phyloP scores from a whole-genome alignment of 37 sponge, comb jelly and placozoan species.

The Haliclona indistincta region DNA sequence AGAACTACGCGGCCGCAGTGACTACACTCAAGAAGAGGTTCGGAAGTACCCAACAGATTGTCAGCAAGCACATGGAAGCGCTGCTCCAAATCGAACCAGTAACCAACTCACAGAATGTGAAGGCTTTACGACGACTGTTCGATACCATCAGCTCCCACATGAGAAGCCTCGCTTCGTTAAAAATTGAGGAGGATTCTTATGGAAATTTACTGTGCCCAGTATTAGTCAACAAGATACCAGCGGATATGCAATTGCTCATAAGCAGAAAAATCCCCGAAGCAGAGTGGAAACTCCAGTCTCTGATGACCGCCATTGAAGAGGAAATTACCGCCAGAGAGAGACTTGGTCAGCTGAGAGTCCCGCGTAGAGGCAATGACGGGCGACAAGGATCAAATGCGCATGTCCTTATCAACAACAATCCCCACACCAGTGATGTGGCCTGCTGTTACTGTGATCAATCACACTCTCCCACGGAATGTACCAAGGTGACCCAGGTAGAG shows the following conservation, averaged over 20 bases:
- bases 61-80: slow-evolving; percentile 42
- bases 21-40: slow-evolving; percentile 31
- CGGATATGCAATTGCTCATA: slow-evolving; percentile 30
- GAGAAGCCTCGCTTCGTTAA: slow-evolving; percentile 23
- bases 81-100: slow-evolving; percentile 39
- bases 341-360: slow-evolving; percentile 3
- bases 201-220: slow-evolving; percentile 28
- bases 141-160: slow-evolving; percentile 32
- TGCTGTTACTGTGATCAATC: slow-evolving; percentile 36
- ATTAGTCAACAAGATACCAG: slow-evolving; percentile 44
- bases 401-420: no score
- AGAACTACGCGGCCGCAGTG: slow-evolving; percentile 26
- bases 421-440: no score
- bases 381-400: no score
- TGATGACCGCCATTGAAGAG: slow-evolving; percentile 38
- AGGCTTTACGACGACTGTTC: slow-evolving; percentile 30
- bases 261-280: slow-evolving; percentile 31
- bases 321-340: slow-evolving; percentile 35
- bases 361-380: background rate
- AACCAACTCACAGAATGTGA: slow-evolving; percentile 19
- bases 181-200: slow-evolving; percentile 8
- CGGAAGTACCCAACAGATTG: slow-evolving; percentile 33
- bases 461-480: slow-evolving; percentile 13
- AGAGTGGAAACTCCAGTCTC: slow-evolving; percentile 21
- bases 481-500: background rate